Percentiles rank a stretch among this genome's conserved stretches.
These are phyloP conservation scores for Nyleta sp. DNA, from an alignment of 2,888 invertebrate genomes.

Conservation along the genomic window DNA sequence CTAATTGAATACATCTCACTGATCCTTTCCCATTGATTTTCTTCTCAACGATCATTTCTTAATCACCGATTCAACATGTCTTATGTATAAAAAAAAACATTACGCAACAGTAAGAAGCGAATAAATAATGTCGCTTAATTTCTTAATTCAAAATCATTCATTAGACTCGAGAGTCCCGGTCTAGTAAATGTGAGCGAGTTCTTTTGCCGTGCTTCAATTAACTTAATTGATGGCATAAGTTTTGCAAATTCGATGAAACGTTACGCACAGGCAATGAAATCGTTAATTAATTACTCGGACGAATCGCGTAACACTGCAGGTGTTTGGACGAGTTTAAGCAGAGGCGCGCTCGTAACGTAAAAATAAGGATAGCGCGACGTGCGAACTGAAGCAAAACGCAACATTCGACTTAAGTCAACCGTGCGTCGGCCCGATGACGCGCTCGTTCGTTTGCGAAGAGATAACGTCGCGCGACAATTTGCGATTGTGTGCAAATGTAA, in stretches of 20 bases:
- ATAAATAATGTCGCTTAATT: constrained; percentile 14
- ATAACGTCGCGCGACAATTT: background rate
- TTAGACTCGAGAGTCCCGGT: background rate
- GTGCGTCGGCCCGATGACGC: background rate
- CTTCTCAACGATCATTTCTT: no score
- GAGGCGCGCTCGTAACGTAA: constrained; percentile 4
- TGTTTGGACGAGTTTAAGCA: constrained; percentile 6
- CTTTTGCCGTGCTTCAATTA: constrained; percentile 33
- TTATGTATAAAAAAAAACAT: no score
- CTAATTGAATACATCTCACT: no score
- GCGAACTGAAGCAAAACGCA: background rate
- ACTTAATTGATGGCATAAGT: constrained; percentile 25
- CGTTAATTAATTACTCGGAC: constrained; percentile 29
- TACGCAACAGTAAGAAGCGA: background rate
- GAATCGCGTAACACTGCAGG: constrained; percentile 1
- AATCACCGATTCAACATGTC: no score
- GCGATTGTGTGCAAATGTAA: background rate
- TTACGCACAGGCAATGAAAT: constrained; percentile 23
- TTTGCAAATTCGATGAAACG: constrained; percentile 19
- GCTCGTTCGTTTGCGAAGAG: background rate
- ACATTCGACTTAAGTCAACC: constrained; percentile 1
- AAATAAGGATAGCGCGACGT: constrained; percentile 1
- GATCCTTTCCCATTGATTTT: no score
- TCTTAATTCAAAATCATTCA: constrained; percentile 5
- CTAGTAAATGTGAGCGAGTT: no score